Evolutionary conservation across 64 coral and sea anemone species (phyloP).

Genomic region (Montipora capricornis): DNA sequence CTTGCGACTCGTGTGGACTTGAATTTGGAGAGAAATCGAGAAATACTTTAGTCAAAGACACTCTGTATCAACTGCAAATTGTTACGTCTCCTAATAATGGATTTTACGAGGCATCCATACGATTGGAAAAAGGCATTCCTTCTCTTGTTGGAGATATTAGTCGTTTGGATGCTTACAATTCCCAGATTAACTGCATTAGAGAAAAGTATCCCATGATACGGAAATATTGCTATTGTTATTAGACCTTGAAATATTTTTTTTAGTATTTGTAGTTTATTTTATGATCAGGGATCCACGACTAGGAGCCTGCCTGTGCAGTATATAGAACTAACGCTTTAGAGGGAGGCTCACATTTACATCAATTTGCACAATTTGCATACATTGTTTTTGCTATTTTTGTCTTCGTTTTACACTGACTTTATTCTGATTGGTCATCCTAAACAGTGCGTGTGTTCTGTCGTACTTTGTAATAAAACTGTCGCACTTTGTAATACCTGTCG

Average conservation of each 20-base stretch:
- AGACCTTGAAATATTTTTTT: neutral
- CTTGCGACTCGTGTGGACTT: conserved; percentile 44
- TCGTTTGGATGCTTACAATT: conserved; percentile 61
- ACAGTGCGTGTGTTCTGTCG: too few relatives aligned
- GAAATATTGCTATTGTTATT: conserved; percentile 71
- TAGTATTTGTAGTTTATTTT: too few relatives aligned
- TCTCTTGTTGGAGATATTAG: conserved; percentile 44
- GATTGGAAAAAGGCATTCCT: conserved; percentile 17
- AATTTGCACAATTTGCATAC: too few relatives aligned
- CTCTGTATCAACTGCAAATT: conserved; percentile 77
- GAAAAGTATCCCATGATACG: conserved; percentile 35
- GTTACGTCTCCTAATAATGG: conserved; percentile 75
- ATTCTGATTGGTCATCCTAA: too few relatives aligned
- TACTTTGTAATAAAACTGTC: too few relatives aligned
- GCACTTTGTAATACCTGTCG: too few relatives aligned
- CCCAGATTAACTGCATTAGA: conserved; percentile 49
- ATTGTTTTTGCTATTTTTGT: too few relatives aligned
- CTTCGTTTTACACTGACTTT: too few relatives aligned
- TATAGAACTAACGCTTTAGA: too few relatives aligned
- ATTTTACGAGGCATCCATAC: conserved; percentile 69
- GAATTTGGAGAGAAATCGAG: conserved; percentile 31
- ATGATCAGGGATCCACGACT: too few relatives aligned
- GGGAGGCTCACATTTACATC: too few relatives aligned
- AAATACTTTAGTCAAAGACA: conserved; percentile 43
- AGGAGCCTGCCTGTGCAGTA: too few relatives aligned